Evolutionary conservation across 2,888 invertebrate species (phyloP).

Genomic region (Drosophila melanosoma): DNA sequence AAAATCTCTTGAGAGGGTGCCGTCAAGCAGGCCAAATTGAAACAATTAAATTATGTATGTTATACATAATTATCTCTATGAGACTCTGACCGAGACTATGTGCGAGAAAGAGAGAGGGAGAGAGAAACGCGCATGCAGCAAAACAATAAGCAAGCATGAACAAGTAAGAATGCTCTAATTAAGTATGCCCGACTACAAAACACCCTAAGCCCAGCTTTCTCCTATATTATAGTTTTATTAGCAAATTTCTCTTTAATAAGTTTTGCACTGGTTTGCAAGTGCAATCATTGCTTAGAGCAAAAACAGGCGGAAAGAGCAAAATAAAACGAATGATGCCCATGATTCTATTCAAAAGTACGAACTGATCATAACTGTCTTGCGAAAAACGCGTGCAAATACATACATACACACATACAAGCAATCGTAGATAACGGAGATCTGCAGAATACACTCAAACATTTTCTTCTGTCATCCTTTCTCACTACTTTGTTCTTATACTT

Average conservation of each 20-base stretch:
- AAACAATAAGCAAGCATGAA: slow-evolving; percentile 33
- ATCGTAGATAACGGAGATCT: not conserved
- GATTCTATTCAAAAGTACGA: not conserved
- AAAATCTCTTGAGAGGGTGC: slow-evolving; percentile 40
- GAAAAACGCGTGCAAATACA: not conserved
- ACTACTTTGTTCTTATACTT: not conserved
- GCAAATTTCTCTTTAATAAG: not conserved
- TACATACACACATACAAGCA: not conserved
- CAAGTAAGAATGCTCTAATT: not conserved
- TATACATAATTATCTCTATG: slow-evolving; percentile 57
- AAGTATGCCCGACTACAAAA: not conserved
- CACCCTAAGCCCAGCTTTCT: not conserved
- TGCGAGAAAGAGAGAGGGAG: slow-evolving; percentile 5
- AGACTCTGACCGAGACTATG: slow-evolving; percentile 10
- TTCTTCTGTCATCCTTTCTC: not conserved
- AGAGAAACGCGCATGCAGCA: slow-evolving; percentile 46
- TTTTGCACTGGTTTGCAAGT: not conserved
- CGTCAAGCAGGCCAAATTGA: slow-evolving; percentile 53
- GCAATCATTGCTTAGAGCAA: too few relatives aligned
- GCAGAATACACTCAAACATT: not conserved
- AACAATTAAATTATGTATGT: slow-evolving; percentile 72
- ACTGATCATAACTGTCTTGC: not conserved
- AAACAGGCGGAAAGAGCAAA: not conserved
- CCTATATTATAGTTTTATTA: not conserved
- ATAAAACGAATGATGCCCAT: not conserved